A percentile compares a stretch with the other conserved stretches of the same genome.
These are phyloP conservation scores for Uloborus diversus DNA, from an alignment of 1,140 invertebrate species.

Conservation along the genomic window DNA sequence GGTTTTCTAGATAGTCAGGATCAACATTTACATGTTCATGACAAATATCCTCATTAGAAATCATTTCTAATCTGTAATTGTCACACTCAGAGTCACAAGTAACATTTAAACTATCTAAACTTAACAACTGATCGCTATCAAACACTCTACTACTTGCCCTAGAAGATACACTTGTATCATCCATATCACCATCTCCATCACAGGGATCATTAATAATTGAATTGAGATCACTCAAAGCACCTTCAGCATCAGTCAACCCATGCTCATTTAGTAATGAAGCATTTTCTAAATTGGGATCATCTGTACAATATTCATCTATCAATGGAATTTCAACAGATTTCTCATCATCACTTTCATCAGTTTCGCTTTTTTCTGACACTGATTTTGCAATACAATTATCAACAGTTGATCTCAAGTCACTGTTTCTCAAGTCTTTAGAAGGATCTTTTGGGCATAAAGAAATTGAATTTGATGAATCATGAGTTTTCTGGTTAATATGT, in stretches of 20 bases:
- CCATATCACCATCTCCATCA: conserved; percentile 65
- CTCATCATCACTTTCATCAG: conserved; percentile 56
- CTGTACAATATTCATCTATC: conserved; percentile 79
- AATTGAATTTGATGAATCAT: too few relatives aligned
- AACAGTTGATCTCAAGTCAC: neutral
- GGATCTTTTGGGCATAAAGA: too few relatives aligned
- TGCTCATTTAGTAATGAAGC: conserved; percentile 84
- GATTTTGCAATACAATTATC: neutral
- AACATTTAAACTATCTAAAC: conserved; percentile 79
- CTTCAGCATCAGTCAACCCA: conserved; percentile 85
- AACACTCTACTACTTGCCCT: conserved; percentile 80
- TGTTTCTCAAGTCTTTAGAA: too few relatives aligned
- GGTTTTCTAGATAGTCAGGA: conserved; percentile 71
- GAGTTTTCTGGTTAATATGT: too few relatives aligned
- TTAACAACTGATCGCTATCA: conserved; percentile 78
- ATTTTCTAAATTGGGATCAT: conserved; percentile 83
- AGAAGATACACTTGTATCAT: conserved; percentile 78
- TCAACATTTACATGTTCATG: conserved; percentile 65
- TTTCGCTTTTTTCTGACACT: conserved; percentile 17
- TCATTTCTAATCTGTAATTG: conserved; percentile 68
- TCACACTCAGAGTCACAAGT: conserved; percentile 87
- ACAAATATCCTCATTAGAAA: conserved; percentile 66
- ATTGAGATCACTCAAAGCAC: conserved; percentile 83
- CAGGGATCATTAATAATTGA: conserved; percentile 77
- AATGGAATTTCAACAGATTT: conserved; percentile 70